Conservation (phyloP, 2,888 invertebrate species). For the Eucera pruinosa region DNA sequence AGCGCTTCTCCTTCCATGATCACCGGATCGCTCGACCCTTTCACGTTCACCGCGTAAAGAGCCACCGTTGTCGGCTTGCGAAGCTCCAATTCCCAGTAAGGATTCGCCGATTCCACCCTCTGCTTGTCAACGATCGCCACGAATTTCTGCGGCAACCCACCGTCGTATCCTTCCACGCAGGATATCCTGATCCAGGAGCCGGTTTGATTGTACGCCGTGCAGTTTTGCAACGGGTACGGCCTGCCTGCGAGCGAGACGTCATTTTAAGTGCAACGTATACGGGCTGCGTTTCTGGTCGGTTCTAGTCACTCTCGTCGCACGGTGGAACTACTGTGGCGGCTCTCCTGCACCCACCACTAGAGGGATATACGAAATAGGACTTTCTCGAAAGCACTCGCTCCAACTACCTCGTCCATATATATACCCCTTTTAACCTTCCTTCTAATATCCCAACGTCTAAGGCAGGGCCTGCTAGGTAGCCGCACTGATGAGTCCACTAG, state of each 20-base stretch:
- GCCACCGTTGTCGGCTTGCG: conserved; percentile 86
- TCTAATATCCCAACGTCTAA: no score
- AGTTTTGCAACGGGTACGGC: conserved; percentile 94
- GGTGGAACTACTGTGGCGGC: no score
- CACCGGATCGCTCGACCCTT: conserved; percentile 93
- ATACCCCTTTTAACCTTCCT: no score
- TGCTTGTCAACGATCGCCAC: conserved; percentile 84
- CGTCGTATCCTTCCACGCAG: conserved; percentile 95
- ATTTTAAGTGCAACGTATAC: no score
- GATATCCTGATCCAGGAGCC: conserved; percentile 93
- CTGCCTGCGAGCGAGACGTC: conserved; percentile 88
- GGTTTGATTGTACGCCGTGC: conserved; percentile 94
- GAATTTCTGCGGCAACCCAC: conserved; percentile 94
- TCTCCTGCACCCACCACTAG: no score
- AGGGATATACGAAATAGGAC: no score
- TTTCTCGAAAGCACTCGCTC: no score
- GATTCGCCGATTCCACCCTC: conserved; percentile 78
- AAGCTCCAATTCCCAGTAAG: conserved; percentile 82
- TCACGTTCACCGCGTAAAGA: conserved; percentile 94
- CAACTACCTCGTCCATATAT: no score
- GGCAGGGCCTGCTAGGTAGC: no score
- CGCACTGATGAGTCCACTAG: no score
- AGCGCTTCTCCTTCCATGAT: conserved; percentile 93
- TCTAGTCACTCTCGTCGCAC: no score
- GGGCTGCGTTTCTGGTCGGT: no score